Percentiles rank a stretch among this genome's conserved stretches.
These are phyloP conservation scores for Mesocricetus auratus DNA, from an alignment of 2,113 vertebrate species.

Conservation along the genomic window DNA sequence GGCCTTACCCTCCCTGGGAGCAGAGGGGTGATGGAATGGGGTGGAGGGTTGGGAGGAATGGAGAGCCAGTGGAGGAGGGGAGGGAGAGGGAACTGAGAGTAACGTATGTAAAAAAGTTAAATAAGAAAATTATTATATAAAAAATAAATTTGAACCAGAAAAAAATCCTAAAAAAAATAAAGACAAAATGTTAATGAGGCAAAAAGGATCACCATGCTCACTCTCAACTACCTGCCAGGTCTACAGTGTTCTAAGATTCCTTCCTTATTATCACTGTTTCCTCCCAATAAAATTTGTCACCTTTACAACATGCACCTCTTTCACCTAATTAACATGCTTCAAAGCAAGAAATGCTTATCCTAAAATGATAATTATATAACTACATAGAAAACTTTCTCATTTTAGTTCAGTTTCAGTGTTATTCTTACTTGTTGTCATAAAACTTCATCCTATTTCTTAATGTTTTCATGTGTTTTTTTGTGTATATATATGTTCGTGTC, in stretches of 20 bases:
- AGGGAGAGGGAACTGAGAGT: too few species aligned
- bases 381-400: neutral
- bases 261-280: neutral
- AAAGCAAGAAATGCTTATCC: neutral
- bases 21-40: too few species aligned
- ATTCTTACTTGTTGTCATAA: neutral
- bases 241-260: accelerated
- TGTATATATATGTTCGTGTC: too few species aligned
- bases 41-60: too few species aligned
- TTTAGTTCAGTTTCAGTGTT: neutral
- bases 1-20: too few species aligned
- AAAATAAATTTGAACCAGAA: too few species aligned
- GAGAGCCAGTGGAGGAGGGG: too few species aligned
- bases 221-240: neutral
- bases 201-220: neutral
- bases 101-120: too few species aligned
- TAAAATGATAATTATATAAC: neutral
- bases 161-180: too few species aligned
- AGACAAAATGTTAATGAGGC: neutral
- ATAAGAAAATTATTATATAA: too few species aligned
- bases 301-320: neutral
- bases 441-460: neutral
- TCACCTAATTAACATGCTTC: neutral
- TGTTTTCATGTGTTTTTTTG: accelerated
- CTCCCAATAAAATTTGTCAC: neutral